phyloP scores from a whole-genome alignment of 2,888 invertebrate species.

The Caenorhabditis sulstoni region DNA sequence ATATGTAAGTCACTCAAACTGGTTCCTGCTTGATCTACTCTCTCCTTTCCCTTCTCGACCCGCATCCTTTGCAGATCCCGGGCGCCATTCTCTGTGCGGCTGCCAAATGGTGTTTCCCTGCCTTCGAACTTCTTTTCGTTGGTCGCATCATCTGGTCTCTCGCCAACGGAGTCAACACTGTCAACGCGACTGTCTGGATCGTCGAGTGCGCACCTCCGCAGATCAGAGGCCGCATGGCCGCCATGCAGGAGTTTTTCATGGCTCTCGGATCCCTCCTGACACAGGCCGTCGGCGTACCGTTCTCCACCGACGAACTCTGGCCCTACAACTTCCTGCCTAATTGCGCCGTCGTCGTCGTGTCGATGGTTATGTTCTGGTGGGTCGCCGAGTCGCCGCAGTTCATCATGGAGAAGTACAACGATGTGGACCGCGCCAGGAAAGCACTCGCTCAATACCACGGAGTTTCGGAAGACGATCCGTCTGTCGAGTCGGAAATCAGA shows the following conservation, averaged over 20 bases:
- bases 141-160: slow-evolving; percentile 72
- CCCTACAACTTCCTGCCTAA: slow-evolving; percentile 66
- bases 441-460: slow-evolving; percentile 69
- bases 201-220: slow-evolving; percentile 70
- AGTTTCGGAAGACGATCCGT: slow-evolving; percentile 61
- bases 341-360: slow-evolving; percentile 52
- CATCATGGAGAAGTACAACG: slow-evolving; percentile 64
- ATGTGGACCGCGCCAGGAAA: slow-evolving; percentile 61
- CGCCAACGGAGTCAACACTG: slow-evolving; percentile 71
- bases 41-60: neutral
- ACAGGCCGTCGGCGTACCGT: slow-evolving; percentile 66
- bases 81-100: slow-evolving; percentile 63
- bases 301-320: slow-evolving; percentile 68
- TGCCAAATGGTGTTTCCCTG: slow-evolving; percentile 65
- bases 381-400: slow-evolving; percentile 66
- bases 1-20: slow-evolving; percentile 50
- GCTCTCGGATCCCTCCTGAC: slow-evolving; percentile 67
- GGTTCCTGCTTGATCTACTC: neutral
- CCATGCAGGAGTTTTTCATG: slow-evolving; percentile 74
- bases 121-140: slow-evolving; percentile 69
- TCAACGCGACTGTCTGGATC: slow-evolving; percentile 74
- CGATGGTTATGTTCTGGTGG: slow-evolving; percentile 60
- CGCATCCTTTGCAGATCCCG: slow-evolving; percentile 57
- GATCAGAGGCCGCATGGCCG: slow-evolving; percentile 70
- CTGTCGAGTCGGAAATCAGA: slow-evolving; percentile 64